These are phyloP conservation scores for Danio tinwini DNA, from an alignment of 2,797 vertebrate species.

Conservation along the genomic window DNA sequence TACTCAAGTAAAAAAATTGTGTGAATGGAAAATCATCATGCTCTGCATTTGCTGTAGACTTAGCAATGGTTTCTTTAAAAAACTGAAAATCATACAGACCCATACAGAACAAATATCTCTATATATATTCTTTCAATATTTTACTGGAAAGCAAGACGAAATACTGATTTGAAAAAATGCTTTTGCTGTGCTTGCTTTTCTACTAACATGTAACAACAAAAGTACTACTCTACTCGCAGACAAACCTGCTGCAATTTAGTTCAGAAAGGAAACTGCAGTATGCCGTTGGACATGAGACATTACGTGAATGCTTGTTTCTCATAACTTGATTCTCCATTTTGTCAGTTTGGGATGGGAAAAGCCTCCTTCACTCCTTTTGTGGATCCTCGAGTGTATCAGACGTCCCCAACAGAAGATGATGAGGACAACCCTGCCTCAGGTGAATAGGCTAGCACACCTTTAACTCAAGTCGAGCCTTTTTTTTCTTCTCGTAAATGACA, in stretches of 20 bases:
- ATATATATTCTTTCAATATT: too few relatives aligned
- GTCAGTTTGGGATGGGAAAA: constrained; percentile 87
- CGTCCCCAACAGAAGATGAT: constrained; percentile 94
- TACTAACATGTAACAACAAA: constrained; percentile 4
- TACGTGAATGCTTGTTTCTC: constrained; percentile 7
- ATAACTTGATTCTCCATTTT: constrained; percentile 11
- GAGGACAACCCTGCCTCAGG: constrained; percentile 85
- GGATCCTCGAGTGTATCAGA: constrained; percentile 95
- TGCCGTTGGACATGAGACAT: not conserved
- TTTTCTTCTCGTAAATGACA: not conserved
- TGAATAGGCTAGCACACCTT: constrained; percentile 60
- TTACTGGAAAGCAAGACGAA: not conserved
- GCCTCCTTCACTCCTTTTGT: constrained; percentile 96
- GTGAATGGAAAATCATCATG: too few relatives aligned
- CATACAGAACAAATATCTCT: too few relatives aligned
- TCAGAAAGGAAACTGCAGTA: not conserved
- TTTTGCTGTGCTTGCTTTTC: constrained; percentile 16
- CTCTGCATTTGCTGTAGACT: too few relatives aligned
- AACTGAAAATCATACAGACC: not conserved
- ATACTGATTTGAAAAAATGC: not conserved
- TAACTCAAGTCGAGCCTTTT: not conserved
- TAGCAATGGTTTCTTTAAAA: not conserved
- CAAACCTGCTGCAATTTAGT: not conserved
- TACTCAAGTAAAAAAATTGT: too few relatives aligned
- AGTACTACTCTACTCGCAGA: too few relatives aligned